These are phyloP conservation scores for Ceyx margarethae DNA, from an alignment of 2,113 vertebrate genomes.

Conservation along the genomic window DNA sequence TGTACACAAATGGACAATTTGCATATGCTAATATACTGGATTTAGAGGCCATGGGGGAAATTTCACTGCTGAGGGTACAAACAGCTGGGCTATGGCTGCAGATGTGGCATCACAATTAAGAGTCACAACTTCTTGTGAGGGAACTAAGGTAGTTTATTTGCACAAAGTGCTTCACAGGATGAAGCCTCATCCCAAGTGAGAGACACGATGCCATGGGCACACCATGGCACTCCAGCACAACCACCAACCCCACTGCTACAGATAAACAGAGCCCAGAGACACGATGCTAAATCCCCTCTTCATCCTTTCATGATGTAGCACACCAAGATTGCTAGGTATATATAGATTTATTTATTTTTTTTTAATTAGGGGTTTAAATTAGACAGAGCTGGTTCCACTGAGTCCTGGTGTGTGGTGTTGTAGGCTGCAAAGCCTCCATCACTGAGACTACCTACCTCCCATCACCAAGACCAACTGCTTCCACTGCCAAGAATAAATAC, in stretches of 20 bases:
- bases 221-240: fast-evolving
- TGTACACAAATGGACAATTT: background rate
- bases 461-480: background rate
- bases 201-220: fast-evolving
- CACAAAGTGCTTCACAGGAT: background rate
- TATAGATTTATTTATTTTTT: background rate
- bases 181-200: fast-evolving
- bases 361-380: background rate
- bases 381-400: fast-evolving
- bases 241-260: background rate
- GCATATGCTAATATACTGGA: background rate
- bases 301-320: background rate
- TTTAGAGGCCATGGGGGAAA: background rate
- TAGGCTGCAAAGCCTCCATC: fast-evolving
- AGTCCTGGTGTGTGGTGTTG: background rate
- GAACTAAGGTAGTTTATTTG: background rate
- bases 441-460: background rate
- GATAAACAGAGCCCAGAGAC: fast-evolving
- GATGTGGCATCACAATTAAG: background rate
- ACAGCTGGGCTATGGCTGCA: background rate
- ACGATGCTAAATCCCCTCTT: background rate
- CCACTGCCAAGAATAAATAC: background rate
- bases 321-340: background rate
- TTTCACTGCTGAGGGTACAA: background rate
- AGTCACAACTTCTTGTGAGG: background rate